phyloP scores from a whole-genome alignment of 1,140 invertebrate genomes.

The Zaprionus davidi region DNA sequence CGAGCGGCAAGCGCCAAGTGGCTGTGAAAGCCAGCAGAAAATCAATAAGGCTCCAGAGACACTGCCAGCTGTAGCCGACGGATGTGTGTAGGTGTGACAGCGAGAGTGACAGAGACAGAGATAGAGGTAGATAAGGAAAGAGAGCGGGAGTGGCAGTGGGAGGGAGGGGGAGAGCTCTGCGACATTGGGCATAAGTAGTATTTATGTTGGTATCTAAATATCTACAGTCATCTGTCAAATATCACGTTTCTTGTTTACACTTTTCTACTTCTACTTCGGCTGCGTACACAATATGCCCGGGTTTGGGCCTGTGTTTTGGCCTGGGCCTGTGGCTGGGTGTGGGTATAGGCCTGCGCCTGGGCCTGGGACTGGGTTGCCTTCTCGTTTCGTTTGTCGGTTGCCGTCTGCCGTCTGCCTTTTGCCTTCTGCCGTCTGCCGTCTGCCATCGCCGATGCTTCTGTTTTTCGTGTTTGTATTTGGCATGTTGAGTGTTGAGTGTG shows the following conservation, averaged over 20 bases:
- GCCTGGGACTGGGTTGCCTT: not conserved
- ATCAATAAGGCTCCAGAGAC: constrained; percentile 74
- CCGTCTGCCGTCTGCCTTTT: too few relatives aligned
- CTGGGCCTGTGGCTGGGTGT: not conserved
- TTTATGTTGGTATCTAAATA: constrained; percentile 80
- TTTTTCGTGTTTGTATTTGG: constrained; percentile 50
- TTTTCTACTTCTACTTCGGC: constrained; percentile 39
- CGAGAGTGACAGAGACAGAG: not conserved
- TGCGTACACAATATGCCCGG: constrained; percentile 20
- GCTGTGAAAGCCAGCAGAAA: constrained; percentile 67
- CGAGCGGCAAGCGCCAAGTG: constrained; percentile 65
- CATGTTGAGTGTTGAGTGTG: constrained; percentile 42
- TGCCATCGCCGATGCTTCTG: not conserved
- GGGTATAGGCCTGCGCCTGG: not conserved
- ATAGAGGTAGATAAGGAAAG: not conserved
- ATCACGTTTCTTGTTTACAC: constrained; percentile 80
- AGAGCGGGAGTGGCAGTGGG: not conserved
- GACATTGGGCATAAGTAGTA: constrained; percentile 69
- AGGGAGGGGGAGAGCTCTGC: not conserved
- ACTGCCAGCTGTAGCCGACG: constrained; percentile 32
- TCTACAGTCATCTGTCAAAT: constrained; percentile 80
- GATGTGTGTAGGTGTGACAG: constrained; percentile 5
- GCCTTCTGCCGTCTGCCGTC: not conserved
- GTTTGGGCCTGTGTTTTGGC: not conserved
- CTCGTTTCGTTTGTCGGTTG: too few relatives aligned